Conservation (phyloP, 2,888 invertebrate species). For the Lottia scabra region DNA sequence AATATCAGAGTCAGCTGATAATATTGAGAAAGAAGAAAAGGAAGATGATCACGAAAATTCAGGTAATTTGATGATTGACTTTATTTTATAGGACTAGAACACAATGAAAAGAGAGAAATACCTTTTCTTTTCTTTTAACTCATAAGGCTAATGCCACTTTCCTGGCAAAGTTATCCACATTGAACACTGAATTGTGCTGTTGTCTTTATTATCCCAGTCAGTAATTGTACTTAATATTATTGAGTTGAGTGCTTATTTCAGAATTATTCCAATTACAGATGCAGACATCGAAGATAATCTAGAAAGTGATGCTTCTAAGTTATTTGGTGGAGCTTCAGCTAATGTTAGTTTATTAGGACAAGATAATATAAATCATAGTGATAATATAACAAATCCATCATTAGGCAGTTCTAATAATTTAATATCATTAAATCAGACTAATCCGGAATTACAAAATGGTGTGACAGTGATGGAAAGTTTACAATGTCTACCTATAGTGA, state of each 20-base stretch:
- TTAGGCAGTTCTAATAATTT: not conserved
- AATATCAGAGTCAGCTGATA: slow-evolving; percentile 13
- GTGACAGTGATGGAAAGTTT: not conserved
- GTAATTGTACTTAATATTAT: too few relatives aligned
- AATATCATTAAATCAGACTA: not conserved
- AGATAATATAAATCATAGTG: not conserved
- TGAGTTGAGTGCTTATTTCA: too few relatives aligned
- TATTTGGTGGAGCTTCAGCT: not conserved
- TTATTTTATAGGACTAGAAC: too few relatives aligned
- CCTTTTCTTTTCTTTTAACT: too few relatives aligned
- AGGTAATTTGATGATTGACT: not conserved
- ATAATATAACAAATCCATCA: not conserved
- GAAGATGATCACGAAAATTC: slow-evolving; percentile 2
- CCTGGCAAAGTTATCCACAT: too few relatives aligned
- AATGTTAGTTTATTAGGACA: not conserved
- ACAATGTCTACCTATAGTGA: not conserved
- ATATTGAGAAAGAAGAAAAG: not conserved
- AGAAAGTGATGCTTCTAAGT: slow-evolving; percentile 59
- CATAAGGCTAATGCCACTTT: too few relatives aligned
- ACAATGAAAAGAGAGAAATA: too few relatives aligned
- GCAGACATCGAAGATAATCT: slow-evolving; percentile 69
- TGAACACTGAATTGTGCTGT: too few relatives aligned
- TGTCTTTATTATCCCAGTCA: too few relatives aligned
- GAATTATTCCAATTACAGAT: slow-evolving; percentile 46
- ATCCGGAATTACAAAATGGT: not conserved